Conservation (phyloP, 2,797 vertebrate genomes). For the Diplodus puntazzo region DNA sequence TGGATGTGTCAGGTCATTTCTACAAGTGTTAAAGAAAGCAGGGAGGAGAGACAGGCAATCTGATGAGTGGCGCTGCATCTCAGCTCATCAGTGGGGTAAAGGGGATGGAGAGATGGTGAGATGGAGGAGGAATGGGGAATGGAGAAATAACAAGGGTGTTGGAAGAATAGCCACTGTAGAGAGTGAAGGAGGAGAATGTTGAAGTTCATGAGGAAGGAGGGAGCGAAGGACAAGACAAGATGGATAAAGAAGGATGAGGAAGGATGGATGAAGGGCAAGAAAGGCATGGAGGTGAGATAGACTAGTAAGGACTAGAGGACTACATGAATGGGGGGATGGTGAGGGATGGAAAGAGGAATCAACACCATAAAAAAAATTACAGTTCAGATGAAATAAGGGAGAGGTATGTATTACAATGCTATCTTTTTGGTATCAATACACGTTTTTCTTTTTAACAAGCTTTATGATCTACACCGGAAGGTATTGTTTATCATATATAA, state of each 20-base stretch:
- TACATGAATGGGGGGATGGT: background rate
- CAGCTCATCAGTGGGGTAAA: slow-evolving; percentile 56
- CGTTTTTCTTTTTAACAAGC: background rate
- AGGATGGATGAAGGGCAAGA: slow-evolving; percentile 1
- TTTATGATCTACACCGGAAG: background rate
- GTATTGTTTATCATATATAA: too few relatives aligned
- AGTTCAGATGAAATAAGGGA: background rate
- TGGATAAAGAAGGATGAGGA: background rate
- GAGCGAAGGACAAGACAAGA: background rate
- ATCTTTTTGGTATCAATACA: background rate
- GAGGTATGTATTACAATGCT: background rate
- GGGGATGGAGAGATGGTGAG: slow-evolving; percentile 9
- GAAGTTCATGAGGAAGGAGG: background rate
- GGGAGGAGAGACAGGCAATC: slow-evolving; percentile 79
- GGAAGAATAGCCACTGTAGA: slow-evolving; percentile 20
- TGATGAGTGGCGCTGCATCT: slow-evolving; percentile 70
- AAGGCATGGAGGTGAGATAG: background rate
- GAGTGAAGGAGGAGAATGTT: slow-evolving; percentile 9
- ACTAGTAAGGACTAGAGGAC: background rate
- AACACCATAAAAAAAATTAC: background rate
- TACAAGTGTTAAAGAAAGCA: slow-evolving; percentile 87
- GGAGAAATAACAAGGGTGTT: slow-evolving; percentile 17
- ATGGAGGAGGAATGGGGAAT: slow-evolving; percentile 13
- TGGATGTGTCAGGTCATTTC: slow-evolving; percentile 89
- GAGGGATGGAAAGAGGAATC: background rate